Conservation (phyloP, 2,888 invertebrate species). For the Stenurella melanura region DNA sequence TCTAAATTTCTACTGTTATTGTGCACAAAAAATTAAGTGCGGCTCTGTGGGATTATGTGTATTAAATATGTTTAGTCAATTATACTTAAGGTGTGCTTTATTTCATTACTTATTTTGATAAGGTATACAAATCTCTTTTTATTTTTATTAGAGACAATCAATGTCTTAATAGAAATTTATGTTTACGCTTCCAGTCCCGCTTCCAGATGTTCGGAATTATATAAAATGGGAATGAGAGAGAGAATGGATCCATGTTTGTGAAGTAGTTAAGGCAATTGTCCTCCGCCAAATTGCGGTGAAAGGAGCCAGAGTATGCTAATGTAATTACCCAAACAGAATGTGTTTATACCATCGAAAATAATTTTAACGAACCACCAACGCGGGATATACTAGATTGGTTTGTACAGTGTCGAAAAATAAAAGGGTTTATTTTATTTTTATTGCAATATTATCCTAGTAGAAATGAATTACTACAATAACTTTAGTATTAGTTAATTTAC, state of each 20-base stretch:
- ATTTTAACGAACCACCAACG: not conserved
- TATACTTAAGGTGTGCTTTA: not conserved
- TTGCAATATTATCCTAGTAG: not conserved
- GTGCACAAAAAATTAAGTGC: no score
- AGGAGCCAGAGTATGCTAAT: constrained; percentile 1
- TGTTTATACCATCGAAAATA: not conserved
- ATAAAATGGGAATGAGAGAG: not conserved
- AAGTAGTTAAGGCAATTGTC: constrained; percentile 7
- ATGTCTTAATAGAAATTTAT: not conserved
- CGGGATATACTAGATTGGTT: not conserved
- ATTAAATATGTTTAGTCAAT: no score
- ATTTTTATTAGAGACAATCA: not conserved
- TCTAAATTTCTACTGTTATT: no score
- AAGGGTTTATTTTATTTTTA: not conserved
- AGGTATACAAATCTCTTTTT: not conserved
- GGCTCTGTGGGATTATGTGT: no score
- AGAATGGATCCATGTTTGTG: constrained; percentile 4
- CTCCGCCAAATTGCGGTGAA: not conserved
- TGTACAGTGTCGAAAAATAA: not conserved
- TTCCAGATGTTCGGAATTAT: constrained; percentile 3
- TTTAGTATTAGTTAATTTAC: no score
- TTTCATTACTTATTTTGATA: not conserved
- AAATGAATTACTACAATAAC: no score
- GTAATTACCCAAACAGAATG: constrained; percentile 7
- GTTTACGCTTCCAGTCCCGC: not conserved